Percentiles rank a stretch among this genome's conserved stretches.
These are phyloP conservation scores for Autographa gamma DNA, from an alignment of 2,888 invertebrate genomes.

Conservation along the genomic window DNA sequence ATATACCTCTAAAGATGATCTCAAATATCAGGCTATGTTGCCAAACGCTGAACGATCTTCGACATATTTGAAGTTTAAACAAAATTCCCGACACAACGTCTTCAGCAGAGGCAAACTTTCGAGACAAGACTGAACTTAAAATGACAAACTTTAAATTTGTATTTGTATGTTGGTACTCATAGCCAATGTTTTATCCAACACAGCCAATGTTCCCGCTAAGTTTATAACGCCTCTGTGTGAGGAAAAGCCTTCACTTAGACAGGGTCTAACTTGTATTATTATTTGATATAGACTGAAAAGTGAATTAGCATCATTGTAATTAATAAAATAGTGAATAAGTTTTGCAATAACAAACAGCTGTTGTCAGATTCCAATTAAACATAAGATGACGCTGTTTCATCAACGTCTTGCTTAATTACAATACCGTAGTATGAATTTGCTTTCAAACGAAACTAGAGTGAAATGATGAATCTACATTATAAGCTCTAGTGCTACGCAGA, in stretches of 20 bases:
- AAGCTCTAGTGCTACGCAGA: neutral
- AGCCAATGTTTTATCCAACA: neutral
- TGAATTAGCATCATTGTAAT: neutral
- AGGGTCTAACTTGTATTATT: neutral
- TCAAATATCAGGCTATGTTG: neutral
- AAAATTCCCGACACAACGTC: neutral
- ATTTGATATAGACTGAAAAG: neutral
- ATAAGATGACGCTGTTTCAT: neutral
- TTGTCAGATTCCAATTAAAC: neutral
- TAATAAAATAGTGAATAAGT: neutral
- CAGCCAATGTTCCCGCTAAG: neutral
- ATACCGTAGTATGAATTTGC: no score
- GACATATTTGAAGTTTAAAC: neutral
- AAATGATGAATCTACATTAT: neutral
- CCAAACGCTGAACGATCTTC: neutral
- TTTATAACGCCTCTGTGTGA: neutral
- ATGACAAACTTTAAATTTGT: conserved; percentile 7
- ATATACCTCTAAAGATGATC: neutral
- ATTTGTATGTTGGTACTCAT: neutral
- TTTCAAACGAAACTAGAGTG: neutral
- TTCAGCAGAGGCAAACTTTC: neutral
- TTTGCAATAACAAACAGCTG: neutral
- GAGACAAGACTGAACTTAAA: neutral
- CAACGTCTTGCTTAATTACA: neutral
- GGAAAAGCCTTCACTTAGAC: neutral